A percentile compares a stretch with the other conserved stretches of the same genome.
phyloP scores from a whole-genome alignment of 2,113 vertebrate species.

The Malaclemys terrapin region DNA sequence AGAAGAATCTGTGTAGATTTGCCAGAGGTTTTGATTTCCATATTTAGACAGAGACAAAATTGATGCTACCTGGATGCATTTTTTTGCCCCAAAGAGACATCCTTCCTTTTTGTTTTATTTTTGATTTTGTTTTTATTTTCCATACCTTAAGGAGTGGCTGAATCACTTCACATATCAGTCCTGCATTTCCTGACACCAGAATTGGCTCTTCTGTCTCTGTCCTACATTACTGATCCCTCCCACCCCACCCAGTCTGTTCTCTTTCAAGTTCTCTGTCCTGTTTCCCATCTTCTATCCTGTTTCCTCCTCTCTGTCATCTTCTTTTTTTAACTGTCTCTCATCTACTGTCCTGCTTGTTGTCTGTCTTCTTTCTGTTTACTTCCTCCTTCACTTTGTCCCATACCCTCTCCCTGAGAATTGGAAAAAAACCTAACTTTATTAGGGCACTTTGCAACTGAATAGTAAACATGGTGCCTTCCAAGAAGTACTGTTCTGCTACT shows the following conservation, averaged over 20 bases:
- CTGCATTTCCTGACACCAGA: constrained; percentile 37
- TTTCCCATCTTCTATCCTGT: neutral
- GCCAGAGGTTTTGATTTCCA: neutral
- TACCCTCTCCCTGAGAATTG: neutral
- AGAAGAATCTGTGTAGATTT: neutral
- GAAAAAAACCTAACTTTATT: neutral
- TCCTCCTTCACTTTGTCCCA: neutral
- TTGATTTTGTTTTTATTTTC: constrained; percentile 56
- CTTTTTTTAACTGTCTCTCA: neutral
- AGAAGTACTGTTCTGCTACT: neutral
- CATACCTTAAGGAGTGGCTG: constrained; percentile 32
- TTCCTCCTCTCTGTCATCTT: constrained; percentile 5
- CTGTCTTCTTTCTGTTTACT: neutral
- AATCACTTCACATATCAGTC: constrained; percentile 18
- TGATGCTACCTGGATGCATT: constrained; percentile 57
- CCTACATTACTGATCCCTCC: neutral
- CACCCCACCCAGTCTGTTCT: constrained; percentile 54
- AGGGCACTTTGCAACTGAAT: neutral
- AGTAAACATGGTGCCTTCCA: neutral
- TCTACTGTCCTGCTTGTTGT: constrained; percentile 20
- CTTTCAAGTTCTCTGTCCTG: constrained; percentile 24
- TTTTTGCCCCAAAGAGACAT: constrained; percentile 47
- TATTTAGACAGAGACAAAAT: neutral
- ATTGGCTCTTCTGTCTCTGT: neutral
- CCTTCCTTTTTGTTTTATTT: constrained; percentile 46